A percentile compares a stretch with the other conserved stretches of the same genome.
Evolutionary conservation across 1,140 invertebrate genomes (phyloP).

Genomic region (Acromyrmex charruanus): DNA sequence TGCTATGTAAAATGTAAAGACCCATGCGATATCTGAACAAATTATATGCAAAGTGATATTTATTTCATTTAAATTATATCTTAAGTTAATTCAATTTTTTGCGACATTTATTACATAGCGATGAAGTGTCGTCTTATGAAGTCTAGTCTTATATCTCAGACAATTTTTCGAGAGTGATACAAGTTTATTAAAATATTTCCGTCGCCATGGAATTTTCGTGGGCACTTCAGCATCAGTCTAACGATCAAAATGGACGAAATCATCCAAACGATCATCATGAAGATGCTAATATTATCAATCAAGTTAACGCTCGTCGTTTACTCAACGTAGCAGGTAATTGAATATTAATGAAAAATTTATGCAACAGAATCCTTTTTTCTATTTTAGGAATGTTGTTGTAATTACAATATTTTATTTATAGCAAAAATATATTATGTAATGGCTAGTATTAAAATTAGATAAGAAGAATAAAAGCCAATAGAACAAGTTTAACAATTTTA

Average conservation of each 20-base stretch:
- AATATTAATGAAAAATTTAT: not conserved
- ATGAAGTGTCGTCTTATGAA: constrained; percentile 14
- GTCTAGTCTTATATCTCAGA: constrained; percentile 1
- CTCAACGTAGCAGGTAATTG: constrained; percentile 81
- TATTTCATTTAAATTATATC: not conserved
- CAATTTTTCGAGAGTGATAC: constrained; percentile 53
- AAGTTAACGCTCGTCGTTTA: constrained; percentile 78
- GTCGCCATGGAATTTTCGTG: constrained; percentile 83
- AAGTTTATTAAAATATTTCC: not conserved
- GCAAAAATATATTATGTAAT: no score
- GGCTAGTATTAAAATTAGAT: no score
- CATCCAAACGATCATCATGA: constrained; percentile 72
- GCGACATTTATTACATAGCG: constrained; percentile 44
- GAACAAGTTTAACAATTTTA: no score
- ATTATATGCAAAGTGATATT: not conserved
- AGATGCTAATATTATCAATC: constrained; percentile 77
- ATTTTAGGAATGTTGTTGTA: not conserved
- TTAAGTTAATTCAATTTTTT: not conserved
- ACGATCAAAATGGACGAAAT: constrained; percentile 72
- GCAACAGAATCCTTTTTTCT: not conserved
- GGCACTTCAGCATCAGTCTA: constrained; percentile 80
- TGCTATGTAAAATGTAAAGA: constrained; percentile 26
- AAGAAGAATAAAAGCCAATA: no score
- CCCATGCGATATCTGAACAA: not conserved
- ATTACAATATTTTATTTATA: not conserved